Conservation (phyloP, 2,888 invertebrate species). For the Cerastis rubricosa region DNA sequence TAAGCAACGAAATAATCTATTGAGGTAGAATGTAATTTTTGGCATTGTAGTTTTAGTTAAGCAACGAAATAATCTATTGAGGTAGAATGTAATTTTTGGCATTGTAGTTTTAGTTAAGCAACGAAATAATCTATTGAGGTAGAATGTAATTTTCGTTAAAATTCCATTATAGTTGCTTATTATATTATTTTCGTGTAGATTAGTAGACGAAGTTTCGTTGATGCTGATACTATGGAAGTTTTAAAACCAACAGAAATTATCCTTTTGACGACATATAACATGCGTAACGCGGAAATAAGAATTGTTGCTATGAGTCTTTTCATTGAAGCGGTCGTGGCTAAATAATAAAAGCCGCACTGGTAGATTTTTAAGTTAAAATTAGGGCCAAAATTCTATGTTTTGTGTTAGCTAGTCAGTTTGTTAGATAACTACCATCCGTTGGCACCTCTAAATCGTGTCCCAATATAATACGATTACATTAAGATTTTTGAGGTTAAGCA, state of each 20-base stretch:
- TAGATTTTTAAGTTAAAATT: no score
- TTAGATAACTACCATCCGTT: no score
- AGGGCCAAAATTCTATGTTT: no score
- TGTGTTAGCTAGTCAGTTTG: no score
- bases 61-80: slow-evolving; percentile 49
- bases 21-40: slow-evolving; percentile 33
- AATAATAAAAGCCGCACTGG: background rate
- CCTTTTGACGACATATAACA: background rate
- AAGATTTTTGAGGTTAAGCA: background rate
- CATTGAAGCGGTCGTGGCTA: background rate
- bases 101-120: no score
- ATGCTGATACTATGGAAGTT: background rate
- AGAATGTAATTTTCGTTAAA: slow-evolving; percentile 25
- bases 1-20: slow-evolving; percentile 45
- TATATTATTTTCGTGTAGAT: background rate
- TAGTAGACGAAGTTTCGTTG: background rate
- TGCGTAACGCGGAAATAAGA: no score
- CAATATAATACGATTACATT: no score
- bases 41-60: slow-evolving; percentile 44
- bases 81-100: no score
- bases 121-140: slow-evolving; percentile 50
- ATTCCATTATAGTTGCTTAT: slow-evolving; percentile 5
- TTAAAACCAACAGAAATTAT: background rate
- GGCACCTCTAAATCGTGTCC: no score
- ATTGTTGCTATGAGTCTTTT: background rate